Evolutionary conservation across 2,113 vertebrate species (phyloP), one percentile per base, ranked within the genome.

Genomic region (Plecturocebus donacophilus): DNA sequence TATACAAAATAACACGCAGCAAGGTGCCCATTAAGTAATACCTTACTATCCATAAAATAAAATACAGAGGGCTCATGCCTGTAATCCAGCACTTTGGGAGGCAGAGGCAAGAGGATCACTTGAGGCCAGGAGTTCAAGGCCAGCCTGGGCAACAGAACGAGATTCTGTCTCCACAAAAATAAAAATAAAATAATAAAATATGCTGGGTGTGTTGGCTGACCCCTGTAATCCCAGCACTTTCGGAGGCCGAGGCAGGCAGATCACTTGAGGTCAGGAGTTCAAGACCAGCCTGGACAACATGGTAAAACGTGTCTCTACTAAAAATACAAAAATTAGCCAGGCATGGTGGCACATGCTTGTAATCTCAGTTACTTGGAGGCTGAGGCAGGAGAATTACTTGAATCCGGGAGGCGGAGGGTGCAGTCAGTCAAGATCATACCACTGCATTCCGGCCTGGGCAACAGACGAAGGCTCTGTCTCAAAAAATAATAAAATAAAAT

Each of bases 401-500:
- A 68, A 35, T 14, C 66, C 32, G 3, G 66, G 66, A 68, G 32
- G 32, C 1, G 0, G 32, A 68, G 66, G 66, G 14, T 68, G 14
- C 66, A 68, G 61, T 64, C 27, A 68, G 66, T 17, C 7, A 3
- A 35, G 32, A 68, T 8, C 7, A 32, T 3, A 14, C 16, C 66
- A 35, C 66, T 8, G 66, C 32, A 68, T 32, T 35, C 32, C 16
- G 3, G 30, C 13, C 64, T 17, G 16, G 66, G 30, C 7, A 6
- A 68, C 32, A 68, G 7, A 68, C 14, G 14, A 17, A 68, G 66
- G 35, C 66, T 68, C 64, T 32, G 16, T 35, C 66, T 19, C 32
- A 68, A 68, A 68, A 35, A 68, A 35, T 35, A 68, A 94, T 79
- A 52, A 90, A 95, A 97, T 81, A 71, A 91, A 95, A 95, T 66